Evolutionary conservation across 2,888 invertebrate species (phyloP), one percentile per base, ranked within the genome.

Genomic region (Mythimna lalbum): DNA sequence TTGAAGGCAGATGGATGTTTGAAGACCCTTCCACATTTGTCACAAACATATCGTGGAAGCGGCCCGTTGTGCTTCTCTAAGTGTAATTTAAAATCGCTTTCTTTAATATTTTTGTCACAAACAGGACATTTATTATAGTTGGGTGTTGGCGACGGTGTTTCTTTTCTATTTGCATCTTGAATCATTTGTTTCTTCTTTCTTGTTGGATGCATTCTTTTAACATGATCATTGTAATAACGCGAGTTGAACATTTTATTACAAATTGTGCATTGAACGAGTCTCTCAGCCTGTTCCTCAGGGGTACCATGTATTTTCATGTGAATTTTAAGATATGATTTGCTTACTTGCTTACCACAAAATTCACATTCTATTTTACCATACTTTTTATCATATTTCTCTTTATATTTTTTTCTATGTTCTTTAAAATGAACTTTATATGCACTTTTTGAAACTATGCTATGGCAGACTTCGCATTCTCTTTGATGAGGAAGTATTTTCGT

Each of bases 11-110:
- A 87, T 23, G 61, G 66, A n/a, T 83, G 78, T 66, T 78, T 83
- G 39, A 88, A 88, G 43, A 82, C 86, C 64, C 83, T 89, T 2
- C 90, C 90, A 70, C 91, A 91, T 75, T 87, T 80, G 36, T 91
- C 90, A 77, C 91, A 91, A 17, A 91, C 76, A 66, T 86, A 90
- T 1, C 67, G 80, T 50, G 71, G 84, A 27, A 39, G 64, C 17
- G 75, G 62, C 9, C 70, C 76, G 2, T 83, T 82, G 52, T 89
- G 89, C 2, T 68, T 80, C 17, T 79, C 78, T 19, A 88, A 67
- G 63, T 89, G 89, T 1, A 62, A 69, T 69, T 85, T 81, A 57
- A 82, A 89, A 9, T 65, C 75, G 50, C 43, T 66, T 72, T 86
- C 80, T 57, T 63, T 72, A 12, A 85, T 21, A 10, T 68, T 69